A percentile compares a stretch with the other conserved stretches of the same genome.
These are phyloP conservation scores for Arion vulgaris DNA, from an alignment of 1,140 invertebrate genomes.

Conservation along the genomic window DNA sequence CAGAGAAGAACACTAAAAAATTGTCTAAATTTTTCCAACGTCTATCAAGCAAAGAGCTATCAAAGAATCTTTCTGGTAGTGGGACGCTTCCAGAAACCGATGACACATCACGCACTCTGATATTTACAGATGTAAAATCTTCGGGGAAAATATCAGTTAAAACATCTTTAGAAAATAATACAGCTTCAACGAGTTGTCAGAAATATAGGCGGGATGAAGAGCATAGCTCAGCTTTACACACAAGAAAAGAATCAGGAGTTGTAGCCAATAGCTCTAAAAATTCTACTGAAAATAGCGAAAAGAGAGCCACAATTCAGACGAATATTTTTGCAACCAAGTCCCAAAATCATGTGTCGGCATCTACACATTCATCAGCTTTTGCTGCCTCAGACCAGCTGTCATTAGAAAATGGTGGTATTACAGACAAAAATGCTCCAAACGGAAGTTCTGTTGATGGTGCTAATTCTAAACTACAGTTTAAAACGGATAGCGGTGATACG, in stretches of 20 bases:
- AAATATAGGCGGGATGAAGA: background rate
- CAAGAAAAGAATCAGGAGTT: background rate
- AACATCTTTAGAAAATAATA: background rate
- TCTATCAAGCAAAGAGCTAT: slow-evolving; percentile 18
- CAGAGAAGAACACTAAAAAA: slow-evolving; percentile 31
- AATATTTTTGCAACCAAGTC: background rate
- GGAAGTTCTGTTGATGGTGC: background rate
- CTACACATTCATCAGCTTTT: background rate
- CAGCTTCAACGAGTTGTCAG: background rate
- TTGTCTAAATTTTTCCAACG: slow-evolving; percentile 34
- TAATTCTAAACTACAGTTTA: slow-evolving; percentile 8
- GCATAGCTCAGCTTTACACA: background rate
- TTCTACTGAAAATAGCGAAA: background rate
- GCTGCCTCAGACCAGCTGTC: background rate
- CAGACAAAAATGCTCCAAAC: background rate
- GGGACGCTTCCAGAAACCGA: background rate
- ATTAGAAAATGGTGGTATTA: background rate
- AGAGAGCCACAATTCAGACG: background rate
- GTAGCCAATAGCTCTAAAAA: background rate
- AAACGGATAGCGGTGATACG: slow-evolving; percentile 54
- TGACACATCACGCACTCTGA: background rate
- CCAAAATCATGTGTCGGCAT: background rate
- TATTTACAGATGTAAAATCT: background rate
- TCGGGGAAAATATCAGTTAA: background rate
- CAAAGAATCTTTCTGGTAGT: background rate